Base-by-base conservation (phyloP, 1,140 invertebrate species). In the Ectropis grisescens region DNA sequence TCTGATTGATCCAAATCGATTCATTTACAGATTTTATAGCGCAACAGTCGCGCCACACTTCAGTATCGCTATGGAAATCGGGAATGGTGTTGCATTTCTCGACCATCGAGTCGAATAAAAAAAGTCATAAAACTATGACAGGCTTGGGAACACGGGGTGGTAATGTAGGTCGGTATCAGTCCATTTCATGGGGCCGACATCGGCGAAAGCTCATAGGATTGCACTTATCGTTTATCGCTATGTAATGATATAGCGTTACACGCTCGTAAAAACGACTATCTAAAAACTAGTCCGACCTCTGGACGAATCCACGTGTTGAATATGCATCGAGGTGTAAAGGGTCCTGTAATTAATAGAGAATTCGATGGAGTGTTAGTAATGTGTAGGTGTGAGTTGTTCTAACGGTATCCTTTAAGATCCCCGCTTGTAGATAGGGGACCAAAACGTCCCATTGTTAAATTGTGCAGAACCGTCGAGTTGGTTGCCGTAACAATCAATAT, bases 61-160 rank as follows among this genome's bases (percentile, higher is more conserved):
- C 41, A 57, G 41, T 67, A 60, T 68, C 57, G 30, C 33, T 35
- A 30, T 58, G 45, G 65, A 67, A 58, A 69, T 64, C 53, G 57
- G 66, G 60, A 65, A 53, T 65, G 58, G 67, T 69, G 48, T 71
- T 69, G 64, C 70, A 65, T 79, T 72, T 75, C 72, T 68, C 48
- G 46, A 41, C 55, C 57, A 58, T 67, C 62, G 56, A 65, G 57
- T 60, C 53, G 56, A 60, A 72, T 75, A 75, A 79, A 79, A 79
- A 79, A 75, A 69, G 74, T 69, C 64, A 72, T 79, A 75, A 78
- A 79, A 55, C 44, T 52, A 64, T 64, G 67, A 69, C 68, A 68
- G 42, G 64, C 65, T 60, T 78, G 72, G 72, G 72, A 78, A 78
- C 54, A 65, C 53, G 51, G 57, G 52, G 47, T 53, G 45, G 66